phyloP scores from a whole-genome alignment of 2,113 vertebrate genomes.

The Elaphurus davidianus region DNA sequence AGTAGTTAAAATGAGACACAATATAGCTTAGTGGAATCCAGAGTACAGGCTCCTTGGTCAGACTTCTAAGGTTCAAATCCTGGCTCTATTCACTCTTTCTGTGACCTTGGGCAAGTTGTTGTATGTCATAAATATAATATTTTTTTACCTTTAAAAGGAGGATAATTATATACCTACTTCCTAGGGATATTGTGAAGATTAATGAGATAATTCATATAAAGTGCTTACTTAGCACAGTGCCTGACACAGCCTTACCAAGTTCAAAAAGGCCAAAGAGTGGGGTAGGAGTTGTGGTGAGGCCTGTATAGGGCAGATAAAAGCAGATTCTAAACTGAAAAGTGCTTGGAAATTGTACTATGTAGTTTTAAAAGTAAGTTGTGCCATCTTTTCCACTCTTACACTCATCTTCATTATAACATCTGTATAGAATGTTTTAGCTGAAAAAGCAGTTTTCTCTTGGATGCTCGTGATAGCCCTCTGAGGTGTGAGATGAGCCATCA shows the following conservation, averaged over 20 bases:
- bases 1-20: neutral
- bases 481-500: neutral
- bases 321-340: neutral
- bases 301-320: neutral
- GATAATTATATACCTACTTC: neutral
- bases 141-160: slow-evolving; percentile 19
- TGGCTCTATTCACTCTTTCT: neutral
- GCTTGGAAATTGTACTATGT: neutral
- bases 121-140: neutral
- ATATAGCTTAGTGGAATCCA: neutral
- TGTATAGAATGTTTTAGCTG: neutral
- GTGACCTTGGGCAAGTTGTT: neutral
- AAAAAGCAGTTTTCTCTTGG: neutral
- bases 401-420: neutral
- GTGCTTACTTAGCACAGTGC: neutral
- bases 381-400: neutral
- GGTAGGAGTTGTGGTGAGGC: neutral
- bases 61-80: neutral
- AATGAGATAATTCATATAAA: neutral
- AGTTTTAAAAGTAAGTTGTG: neutral
- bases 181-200: neutral
- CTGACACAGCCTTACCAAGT: neutral
- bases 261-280: neutral
- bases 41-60: neutral
- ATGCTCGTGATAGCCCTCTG: neutral